Evolutionary conservation across 2,888 invertebrate species (phyloP), one percentile per base, ranked within the genome.

Genomic region (Osedax fenrisi): DNA sequence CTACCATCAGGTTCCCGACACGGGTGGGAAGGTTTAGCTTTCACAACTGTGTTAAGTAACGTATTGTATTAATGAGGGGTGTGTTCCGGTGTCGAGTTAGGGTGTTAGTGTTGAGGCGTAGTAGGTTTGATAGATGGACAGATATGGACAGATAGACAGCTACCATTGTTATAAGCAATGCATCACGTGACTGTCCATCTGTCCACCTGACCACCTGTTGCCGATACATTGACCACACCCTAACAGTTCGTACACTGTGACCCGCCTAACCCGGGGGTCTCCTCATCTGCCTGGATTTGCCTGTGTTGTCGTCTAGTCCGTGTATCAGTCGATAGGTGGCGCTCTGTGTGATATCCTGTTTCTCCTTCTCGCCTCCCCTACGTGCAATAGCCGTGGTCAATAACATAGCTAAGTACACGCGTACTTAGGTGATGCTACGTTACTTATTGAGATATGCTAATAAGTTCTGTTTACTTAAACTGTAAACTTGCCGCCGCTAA

Each of bases 271-370:
- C 68, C 3, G 22, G 69, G 24, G 73, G 68, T 3, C 22, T 56
- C 13, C 25, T 21, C 2, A 24, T 23, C 26, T 59, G 23, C n/a
- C 71, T 17, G 13, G 77, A 73, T 27, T 75, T 78, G 13, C 74
- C 67, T 77, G 79, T 78, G 13, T 77, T 5, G 41, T 80, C 80
- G 27, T 83, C 82, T 13, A 81, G 80, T 41, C 80, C 82, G 26
- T 82, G 81, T 59, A 82, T 80, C 79, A 83, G 81, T 77, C 79
- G 80, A 77, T 81, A 83, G 69, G 79, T 80, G 62, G 79, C 80
- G 26, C 81, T 82, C 73, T 81, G 80, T 62, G 80, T 79, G 41
- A 81, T 79, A 75, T 82, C 81, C 66, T 77, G 76, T 64, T 68
- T 68, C 26, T 25, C 26, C 26, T 68, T 68, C 10, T 41, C 41